A percentile compares a stretch with the other conserved stretches of the same genome.
phyloP scores from a whole-genome alignment of 2,113 vertebrate species.

The Chlorodrepanis virens region DNA sequence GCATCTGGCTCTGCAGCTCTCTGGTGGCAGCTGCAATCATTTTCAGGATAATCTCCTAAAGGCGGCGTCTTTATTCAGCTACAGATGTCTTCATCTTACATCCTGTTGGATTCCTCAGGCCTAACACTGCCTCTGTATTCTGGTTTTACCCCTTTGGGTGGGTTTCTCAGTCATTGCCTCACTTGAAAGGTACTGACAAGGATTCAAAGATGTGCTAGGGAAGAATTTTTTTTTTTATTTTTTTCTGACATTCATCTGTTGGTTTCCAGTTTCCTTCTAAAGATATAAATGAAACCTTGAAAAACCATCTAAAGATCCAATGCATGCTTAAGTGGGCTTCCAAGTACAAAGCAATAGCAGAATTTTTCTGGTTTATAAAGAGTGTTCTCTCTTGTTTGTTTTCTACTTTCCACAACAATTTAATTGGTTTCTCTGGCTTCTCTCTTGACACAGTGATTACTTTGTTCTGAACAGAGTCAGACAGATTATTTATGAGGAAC shows the following conservation, averaged over 20 bases:
- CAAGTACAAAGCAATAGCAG: background rate
- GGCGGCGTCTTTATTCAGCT: conserved; percentile 53
- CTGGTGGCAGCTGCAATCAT: conserved; percentile 65
- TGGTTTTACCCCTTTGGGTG: background rate
- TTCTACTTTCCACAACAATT: background rate
- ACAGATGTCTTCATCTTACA: conserved; percentile 65
- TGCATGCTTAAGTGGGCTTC: background rate
- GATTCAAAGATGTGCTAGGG: background rate
- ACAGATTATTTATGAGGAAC: background rate
- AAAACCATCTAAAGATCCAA: background rate
- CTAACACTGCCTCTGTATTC: background rate
- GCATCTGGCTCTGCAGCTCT: conserved; percentile 60
- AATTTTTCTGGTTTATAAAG: background rate
- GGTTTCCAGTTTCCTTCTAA: background rate
- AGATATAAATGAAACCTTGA: background rate
- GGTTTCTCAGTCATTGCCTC: background rate
- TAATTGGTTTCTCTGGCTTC: background rate
- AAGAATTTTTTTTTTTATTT: background rate
- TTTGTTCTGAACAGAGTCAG: background rate
- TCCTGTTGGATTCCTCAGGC: conserved; percentile 62
- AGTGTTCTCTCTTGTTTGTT: background rate
- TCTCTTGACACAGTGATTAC: background rate
- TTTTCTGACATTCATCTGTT: background rate
- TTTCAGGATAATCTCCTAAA: conserved; percentile 65
- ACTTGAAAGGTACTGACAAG: conserved; percentile 24